Base-by-base conservation (phyloP, 2,888 invertebrate genomes). In the Tortricodes alternella region DNA sequence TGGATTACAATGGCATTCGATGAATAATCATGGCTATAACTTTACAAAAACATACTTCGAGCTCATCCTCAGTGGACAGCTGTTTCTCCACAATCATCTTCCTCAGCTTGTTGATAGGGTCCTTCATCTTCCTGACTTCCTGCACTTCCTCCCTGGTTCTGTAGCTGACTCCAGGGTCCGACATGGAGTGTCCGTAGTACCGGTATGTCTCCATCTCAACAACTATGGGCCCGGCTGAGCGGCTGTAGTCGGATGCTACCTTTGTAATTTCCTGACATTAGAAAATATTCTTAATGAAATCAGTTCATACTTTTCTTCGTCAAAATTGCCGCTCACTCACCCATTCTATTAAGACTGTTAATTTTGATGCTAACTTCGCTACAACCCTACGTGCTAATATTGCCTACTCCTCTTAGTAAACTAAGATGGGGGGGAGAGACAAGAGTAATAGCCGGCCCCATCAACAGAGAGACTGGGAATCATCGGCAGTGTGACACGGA, bases 101-200 rank as follows among this genome's bases (percentile, higher is more conserved):
- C 18, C 46, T 51, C 19, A 59, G 32, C n/a, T 41, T 44, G 7
- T 15, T 39, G 59, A 94, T 93, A 6, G 94, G 94, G 71, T 95
- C 94, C 56, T 92, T 73, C 2, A 87, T 91, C 66, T 92, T 89
- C 29, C 94, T 79, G 1, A 94, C 92, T 60, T 92, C 89, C 70
- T 94, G 93, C 46, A 95, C 90, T 74, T 94, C 94, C 41, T 93
- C 93, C 59, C 94, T 82, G 0, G 93, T 92, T 9, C 87, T 68
- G 67, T 80, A 93, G 71, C 92, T 92, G 1, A 93, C 93, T n/a
- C 94, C 94, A 2, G 94, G 94, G 71, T 94, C 94, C 64, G 93
- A 93, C 94, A 94, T 94, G 66, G 93, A 93, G 80, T 94, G 94
- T 1, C 94, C 94, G 62, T 86, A 88, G 76, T 94, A 94, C 52